Conservation (phyloP, 2,888 invertebrate genomes). For the Pachycephus smyrnensis region DNA sequence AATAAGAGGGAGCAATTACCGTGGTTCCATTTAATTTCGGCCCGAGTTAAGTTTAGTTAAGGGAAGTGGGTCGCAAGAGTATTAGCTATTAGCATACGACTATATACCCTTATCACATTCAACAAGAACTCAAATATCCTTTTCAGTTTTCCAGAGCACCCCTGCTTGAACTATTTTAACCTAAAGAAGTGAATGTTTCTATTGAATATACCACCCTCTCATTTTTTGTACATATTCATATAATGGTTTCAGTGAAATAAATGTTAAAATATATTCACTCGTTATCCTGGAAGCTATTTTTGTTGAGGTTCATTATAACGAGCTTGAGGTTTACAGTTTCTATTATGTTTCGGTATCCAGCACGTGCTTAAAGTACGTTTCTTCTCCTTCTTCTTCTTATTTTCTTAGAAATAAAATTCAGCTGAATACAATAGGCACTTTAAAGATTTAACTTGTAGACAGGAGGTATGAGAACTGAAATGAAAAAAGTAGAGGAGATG, state of each 20-base stretch:
- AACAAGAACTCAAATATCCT: neutral
- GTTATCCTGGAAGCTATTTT: neutral
- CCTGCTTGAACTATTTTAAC: neutral
- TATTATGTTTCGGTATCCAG: neutral
- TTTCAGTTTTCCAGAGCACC: neutral
- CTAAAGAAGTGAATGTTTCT: neutral
- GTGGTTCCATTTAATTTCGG: conserved; percentile 43
- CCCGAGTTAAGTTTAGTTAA: conserved; percentile 11
- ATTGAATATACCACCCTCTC: neutral
- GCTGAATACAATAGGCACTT: neutral
- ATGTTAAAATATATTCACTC: neutral
- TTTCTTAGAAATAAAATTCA: neutral
- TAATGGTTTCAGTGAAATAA: neutral
- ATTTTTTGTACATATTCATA: neutral
- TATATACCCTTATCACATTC: neutral
- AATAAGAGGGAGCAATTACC: conserved; percentile 50
- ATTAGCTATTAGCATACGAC: conserved; percentile 24
- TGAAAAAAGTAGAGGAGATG: neutral
- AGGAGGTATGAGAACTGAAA: neutral
- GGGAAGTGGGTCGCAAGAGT: conserved; percentile 22
- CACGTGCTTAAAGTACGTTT: neutral
- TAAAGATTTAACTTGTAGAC: neutral
- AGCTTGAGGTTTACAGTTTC: neutral
- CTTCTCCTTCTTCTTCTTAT: neutral
- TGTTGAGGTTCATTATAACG: neutral